Evolutionary conservation across 2,113 vertebrate genomes (phyloP), one percentile per base, ranked within the genome.

Genomic region (Macheiramphus alcinus): DNA sequence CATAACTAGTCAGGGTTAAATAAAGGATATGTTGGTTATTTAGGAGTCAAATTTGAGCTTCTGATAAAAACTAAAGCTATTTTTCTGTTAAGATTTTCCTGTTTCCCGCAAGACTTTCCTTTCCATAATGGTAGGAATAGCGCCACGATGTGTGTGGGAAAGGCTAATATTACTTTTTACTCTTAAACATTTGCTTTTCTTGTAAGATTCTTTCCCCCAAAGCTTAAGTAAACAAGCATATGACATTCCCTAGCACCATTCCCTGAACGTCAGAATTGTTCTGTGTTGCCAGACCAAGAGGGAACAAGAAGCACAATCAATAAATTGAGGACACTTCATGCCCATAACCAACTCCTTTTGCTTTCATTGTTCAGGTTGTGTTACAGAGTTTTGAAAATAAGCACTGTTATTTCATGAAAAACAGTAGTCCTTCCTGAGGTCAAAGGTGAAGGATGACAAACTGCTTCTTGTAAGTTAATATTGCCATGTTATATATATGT

Each of bases 171-270:
- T 90, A 95, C 81, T 42, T 93, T 78, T 82, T 62, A 80, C 36
- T 40, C 86, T 92, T 80, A 84, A 92, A 88, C 50, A 94, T 94
- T 96, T 93, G 53, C 90, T 92, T 83, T 93, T 83, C 84, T 89
- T 88, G 3, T 55, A 86, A 92, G 81, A 80, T 38, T 95, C 87
- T 82, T 68, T 66, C 29, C 32, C 45, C 50, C 29, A 80, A 74
- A 90, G 91, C 63, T 73, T 92, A 95, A 92, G 43, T 40, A 97
- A 97, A 97, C 80, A 92, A 83, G 73, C 43, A 72, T 12, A 78
- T 10, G 19, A n/a, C 74, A 89, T 66, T 81, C 76, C 89, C 75
- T 45, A 93, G 86, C 40, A 96, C 75, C 78, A 72, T 22, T 79
- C 74, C 79, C 71, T 86, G 85, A 86, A 90, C 25, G 53, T 88